Evolutionary conservation across 2,888 invertebrate genomes (phyloP).

Genomic region (Nomada fucata): DNA sequence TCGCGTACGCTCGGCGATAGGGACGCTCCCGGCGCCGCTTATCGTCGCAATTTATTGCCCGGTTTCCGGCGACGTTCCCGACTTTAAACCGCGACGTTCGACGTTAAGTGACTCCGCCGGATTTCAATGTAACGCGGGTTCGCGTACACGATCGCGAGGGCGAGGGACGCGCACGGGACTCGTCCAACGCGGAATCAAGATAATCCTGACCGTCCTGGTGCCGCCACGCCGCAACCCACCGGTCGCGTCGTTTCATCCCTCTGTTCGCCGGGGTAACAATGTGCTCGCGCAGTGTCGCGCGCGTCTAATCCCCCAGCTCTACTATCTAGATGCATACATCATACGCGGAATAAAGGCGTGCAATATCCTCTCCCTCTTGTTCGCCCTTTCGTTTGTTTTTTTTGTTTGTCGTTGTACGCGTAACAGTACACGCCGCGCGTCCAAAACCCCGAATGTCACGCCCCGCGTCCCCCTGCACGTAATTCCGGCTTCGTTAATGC

Average conservation of each 20-base stretch:
- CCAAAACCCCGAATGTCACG: background rate
- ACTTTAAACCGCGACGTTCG: slow-evolving; percentile 68
- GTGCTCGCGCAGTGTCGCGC: slow-evolving; percentile 45
- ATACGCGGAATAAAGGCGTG: slow-evolving; percentile 24
- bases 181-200: slow-evolving; percentile 69
- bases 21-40: slow-evolving; percentile 63
- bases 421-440: background rate
- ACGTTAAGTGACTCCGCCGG: slow-evolving; percentile 68
- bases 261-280: slow-evolving; percentile 52
- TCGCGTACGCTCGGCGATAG: slow-evolving; percentile 51
- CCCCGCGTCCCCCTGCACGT: background rate
- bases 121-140: slow-evolving; percentile 66
- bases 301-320: slow-evolving; percentile 44
- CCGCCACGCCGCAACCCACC: background rate
- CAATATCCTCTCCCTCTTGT: slow-evolving; percentile 8
- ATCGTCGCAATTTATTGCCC: slow-evolving; percentile 69
- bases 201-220: slow-evolving; percentile 56
- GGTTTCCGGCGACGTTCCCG: slow-evolving; percentile 63
- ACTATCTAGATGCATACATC: slow-evolving; percentile 54
- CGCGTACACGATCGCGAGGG: background rate
- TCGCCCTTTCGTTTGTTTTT: slow-evolving; percentile 11
- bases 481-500: slow-evolving; percentile 23
- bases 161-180: slow-evolving; percentile 40
- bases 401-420: too few relatives aligned
- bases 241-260: background rate